These are phyloP conservation scores for Solenopsis fugax DNA, from an alignment of 1,140 invertebrate species.

Conservation along the genomic window DNA sequence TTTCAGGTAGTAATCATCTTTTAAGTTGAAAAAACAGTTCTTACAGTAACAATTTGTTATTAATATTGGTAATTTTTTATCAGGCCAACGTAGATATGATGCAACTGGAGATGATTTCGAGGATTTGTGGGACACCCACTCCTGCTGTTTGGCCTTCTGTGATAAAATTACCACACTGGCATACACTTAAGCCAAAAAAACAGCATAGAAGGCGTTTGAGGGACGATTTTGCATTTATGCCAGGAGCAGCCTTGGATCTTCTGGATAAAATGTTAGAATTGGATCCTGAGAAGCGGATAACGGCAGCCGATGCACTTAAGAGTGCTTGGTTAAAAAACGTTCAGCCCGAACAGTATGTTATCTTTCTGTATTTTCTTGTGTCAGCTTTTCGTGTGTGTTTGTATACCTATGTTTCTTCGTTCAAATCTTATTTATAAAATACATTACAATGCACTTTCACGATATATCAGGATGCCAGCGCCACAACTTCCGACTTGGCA, in stretches of 20 bases:
- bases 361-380: conserved; percentile 48
- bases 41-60: conserved; percentile 6
- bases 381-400: not conserved
- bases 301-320: conserved; percentile 97
- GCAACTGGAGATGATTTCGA: conserved; percentile 98
- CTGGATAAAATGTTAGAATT: conserved; percentile 98
- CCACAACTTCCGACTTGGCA: conserved; percentile 97
- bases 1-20: conserved; percentile 91
- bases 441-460: not conserved
- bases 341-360: conserved; percentile 94
- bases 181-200: conserved; percentile 97
- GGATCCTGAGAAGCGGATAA: conserved; percentile 97
- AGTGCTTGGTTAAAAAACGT: conserved; percentile 98
- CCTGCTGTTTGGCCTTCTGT: conserved; percentile 99
- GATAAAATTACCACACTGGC: conserved; percentile 96
- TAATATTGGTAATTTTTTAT: conserved; percentile 37
- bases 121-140: conserved; percentile 97
- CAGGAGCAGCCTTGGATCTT: conserved; percentile 95
- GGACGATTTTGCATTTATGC: conserved; percentile 98
- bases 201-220: conserved; percentile 94
- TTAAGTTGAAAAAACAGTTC: conserved; percentile 6
- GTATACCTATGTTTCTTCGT: conserved; percentile 24
- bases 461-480: conserved; percentile 90
- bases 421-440: conserved; percentile 54
- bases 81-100: conserved; percentile 96